These are phyloP conservation scores for Notospermus geniculatus DNA, from an alignment of 1,140 invertebrate genomes.

Conservation along the genomic window DNA sequence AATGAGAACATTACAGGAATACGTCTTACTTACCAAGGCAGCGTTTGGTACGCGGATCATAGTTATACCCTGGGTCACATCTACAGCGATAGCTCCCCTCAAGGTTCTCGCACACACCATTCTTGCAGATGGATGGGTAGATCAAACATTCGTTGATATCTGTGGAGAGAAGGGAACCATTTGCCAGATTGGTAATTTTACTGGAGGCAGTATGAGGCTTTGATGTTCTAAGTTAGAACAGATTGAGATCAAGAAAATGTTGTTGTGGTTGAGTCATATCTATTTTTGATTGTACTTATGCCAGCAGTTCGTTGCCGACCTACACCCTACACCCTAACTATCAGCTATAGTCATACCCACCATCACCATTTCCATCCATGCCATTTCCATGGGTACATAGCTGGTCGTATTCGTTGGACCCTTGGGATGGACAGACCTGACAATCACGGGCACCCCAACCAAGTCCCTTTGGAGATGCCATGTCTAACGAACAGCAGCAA, in stretches of 20 bases:
- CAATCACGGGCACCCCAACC: conserved; percentile 79
- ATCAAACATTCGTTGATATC: conserved; percentile 76
- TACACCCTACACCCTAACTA: no score
- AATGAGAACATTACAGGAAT: no score
- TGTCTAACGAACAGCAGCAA: conserved; percentile 76
- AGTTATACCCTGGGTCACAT: conserved; percentile 81
- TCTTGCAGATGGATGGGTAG: conserved; percentile 72
- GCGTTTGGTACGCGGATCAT: conserved; percentile 74
- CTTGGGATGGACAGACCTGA: conserved; percentile 71
- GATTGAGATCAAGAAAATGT: background rate
- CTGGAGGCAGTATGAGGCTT: no score
- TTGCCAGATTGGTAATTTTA: no score
- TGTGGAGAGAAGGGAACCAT: no score
- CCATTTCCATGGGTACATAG: conserved; percentile 78
- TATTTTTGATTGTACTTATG: no score
- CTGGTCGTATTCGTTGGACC: conserved; percentile 68
- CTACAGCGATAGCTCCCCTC: conserved; percentile 59
- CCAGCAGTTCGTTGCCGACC: no score
- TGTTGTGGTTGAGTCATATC: no score
- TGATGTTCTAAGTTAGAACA: background rate
- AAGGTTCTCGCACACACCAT: conserved; percentile 58
- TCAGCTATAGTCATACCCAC: conserved; percentile 57
- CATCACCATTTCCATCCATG: conserved; percentile 78
- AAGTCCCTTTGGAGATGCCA: conserved; percentile 63
- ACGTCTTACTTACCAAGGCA: conserved; percentile 72